phyloP scores from a whole-genome alignment of 2,888 invertebrate genomes.

The Catocala sponsa region DNA sequence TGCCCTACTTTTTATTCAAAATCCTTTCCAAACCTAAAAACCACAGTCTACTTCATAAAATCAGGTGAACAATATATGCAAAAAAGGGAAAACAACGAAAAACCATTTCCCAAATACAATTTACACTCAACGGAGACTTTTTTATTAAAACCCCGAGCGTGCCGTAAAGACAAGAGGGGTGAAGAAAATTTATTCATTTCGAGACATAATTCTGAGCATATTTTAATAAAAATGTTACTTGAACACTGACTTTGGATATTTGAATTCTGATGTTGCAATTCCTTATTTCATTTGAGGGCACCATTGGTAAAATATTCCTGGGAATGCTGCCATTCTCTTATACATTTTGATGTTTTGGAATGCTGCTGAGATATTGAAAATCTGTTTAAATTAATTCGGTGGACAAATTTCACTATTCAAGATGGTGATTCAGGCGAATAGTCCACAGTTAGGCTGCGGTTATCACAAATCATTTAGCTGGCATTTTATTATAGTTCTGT shows the following conservation, averaged over 20 bases:
- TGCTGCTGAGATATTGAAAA: conserved; percentile 2
- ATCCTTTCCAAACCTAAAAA: conserved; percentile 21
- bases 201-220: conserved; percentile 75
- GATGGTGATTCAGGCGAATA: not conserved
- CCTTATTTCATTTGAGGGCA: conserved; percentile 38
- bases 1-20: conserved; percentile 16
- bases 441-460: too few species aligned
- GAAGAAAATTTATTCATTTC: conserved; percentile 77
- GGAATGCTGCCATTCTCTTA: conserved; percentile 6
- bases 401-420: not conserved
- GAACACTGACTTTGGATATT: conserved; percentile 44
- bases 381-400: conserved; percentile 1
- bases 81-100: conserved; percentile 49
- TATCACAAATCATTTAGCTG: too few species aligned
- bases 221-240: conserved; percentile 74
- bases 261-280: conserved; percentile 60
- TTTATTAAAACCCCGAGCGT: conserved; percentile 68
- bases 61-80: conserved; percentile 46
- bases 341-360: conserved; percentile 4
- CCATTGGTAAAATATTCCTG: conserved; percentile 7
- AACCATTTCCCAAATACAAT: conserved; percentile 62
- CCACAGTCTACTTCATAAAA: conserved; percentile 36
- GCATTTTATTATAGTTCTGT: too few species aligned
- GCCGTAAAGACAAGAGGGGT: conserved; percentile 69
- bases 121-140: conserved; percentile 62